Evolutionary conservation across 2,888 invertebrate species (phyloP).

Genomic region (Aricia artaxerxes): DNA sequence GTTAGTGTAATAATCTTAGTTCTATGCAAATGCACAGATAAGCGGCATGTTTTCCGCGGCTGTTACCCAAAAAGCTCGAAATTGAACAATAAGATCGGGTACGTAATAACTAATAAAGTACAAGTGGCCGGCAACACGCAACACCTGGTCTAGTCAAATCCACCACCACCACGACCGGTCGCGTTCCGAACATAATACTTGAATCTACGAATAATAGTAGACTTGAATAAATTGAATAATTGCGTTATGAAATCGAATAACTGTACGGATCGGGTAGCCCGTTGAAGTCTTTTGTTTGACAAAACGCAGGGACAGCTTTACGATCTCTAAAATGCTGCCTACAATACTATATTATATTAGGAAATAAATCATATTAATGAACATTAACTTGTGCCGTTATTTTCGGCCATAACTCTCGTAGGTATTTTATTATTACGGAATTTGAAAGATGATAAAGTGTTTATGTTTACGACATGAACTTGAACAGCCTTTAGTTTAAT

Average conservation of each 20-base stretch:
- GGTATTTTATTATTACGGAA: background rate
- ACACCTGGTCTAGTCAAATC: constrained; percentile 38
- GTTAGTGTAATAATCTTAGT: background rate
- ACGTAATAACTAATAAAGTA: constrained; percentile 23
- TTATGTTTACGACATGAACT: background rate
- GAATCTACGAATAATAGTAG: no score
- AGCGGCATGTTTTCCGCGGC: background rate
- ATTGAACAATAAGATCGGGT: constrained; percentile 24
- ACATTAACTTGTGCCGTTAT: background rate
- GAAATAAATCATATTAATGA: background rate
- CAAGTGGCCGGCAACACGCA: constrained; percentile 35
- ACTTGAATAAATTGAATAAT: constrained; percentile 39
- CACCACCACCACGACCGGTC: constrained; percentile 35
- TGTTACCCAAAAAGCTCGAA: background rate
- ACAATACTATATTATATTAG: background rate
- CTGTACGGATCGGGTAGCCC: constrained; percentile 33
- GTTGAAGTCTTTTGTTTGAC: constrained; percentile 31
- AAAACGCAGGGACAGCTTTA: constrained; percentile 24
- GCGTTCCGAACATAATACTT: constrained; percentile 35
- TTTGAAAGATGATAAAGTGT: no score
- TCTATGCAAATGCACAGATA: background rate
- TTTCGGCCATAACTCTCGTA: background rate
- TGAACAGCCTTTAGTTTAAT: background rate
- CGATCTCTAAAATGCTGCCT: background rate
- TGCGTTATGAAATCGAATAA: constrained; percentile 42